Evolutionary conservation across 2,113 vertebrate genomes (phyloP).

Genomic region (Panthera leo): DNA sequence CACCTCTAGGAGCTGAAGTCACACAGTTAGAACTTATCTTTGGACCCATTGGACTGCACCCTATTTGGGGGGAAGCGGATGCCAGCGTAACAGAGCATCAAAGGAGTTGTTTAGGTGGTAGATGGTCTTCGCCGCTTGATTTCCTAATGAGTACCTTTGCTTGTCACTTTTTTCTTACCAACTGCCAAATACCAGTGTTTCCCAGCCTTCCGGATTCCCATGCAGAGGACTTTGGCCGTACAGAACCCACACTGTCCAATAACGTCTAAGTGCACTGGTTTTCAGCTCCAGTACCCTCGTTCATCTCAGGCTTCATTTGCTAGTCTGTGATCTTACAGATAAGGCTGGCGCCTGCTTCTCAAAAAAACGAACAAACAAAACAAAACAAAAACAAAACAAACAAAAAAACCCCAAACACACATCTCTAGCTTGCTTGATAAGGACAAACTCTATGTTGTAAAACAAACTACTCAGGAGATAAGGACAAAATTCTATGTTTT

Average conservation of each 20-base stretch:
- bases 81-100: not conserved
- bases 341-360: not conserved
- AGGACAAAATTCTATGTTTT: not conserved
- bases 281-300: not conserved
- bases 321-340: not conserved
- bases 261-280: not conserved
- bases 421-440: not conserved
- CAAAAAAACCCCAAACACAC: not conserved
- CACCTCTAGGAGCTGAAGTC: not conserved
- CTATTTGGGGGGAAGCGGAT: not conserved
- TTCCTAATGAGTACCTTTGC: conserved; percentile 22
- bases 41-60: not conserved
- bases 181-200: not conserved
- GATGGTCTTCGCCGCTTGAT: not conserved
- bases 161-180: conserved; percentile 50
- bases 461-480: too few species aligned
- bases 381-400: not conserved
- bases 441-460: too few species aligned
- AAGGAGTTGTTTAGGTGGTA: not conserved
- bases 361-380: not conserved
- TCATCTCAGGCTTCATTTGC: not conserved
- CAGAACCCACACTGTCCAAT: not conserved
- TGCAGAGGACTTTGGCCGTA: not conserved
- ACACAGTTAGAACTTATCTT: conserved; percentile 28
- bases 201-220: not conserved